Evolutionary conservation across 2,888 invertebrate species (phyloP), one percentile per base, ranked within the genome.

Genomic region (Junonia oenone): DNA sequence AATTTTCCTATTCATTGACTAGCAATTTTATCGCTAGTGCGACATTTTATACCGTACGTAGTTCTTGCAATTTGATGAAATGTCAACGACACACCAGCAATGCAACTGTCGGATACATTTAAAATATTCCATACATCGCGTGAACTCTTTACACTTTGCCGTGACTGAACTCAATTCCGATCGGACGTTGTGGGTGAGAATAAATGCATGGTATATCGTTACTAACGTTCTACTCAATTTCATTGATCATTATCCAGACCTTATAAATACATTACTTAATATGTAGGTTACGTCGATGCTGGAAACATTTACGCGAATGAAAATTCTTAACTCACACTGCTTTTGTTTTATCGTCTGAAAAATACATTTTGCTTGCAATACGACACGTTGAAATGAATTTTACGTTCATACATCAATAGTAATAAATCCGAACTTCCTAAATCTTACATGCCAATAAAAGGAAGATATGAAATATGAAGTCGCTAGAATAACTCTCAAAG

Each of bases 81-180:
- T 40, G 50, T 45, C 50, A 50, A 51, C 50, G 45, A 45, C 45
- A 51, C 43, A 31, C 49, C 47, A 51, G 47, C 48, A 43, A 15
- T 54, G 48, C 53, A 33, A 38, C 54, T 56, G 56, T 54, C 60
- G 63, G 65, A 65, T 68, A 64, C 63, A 65, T 66, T 69, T 66
- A 64, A 68, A 69, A 68, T 69, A 69, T 68, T 69, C 62, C 60
- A 65, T 61, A 59, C 60, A 63, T 65, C 62, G 64, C 58, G 63
- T 67, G 63, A 67, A 71, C 66, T 64, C 60, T 64, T 43, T 43
- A 56, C 55, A 29, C 52, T 55, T 61, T 63, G 56, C 54, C 63
- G 61, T 59, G 64, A 63, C 60, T 57, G 56, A 46, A 60, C 52
- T 59, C 58, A 60, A 62, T 63, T 57, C 56, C 29, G 46, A 49